phyloP scores from a whole-genome alignment of 2,888 invertebrate species.

The Mystacides longicornis region DNA sequence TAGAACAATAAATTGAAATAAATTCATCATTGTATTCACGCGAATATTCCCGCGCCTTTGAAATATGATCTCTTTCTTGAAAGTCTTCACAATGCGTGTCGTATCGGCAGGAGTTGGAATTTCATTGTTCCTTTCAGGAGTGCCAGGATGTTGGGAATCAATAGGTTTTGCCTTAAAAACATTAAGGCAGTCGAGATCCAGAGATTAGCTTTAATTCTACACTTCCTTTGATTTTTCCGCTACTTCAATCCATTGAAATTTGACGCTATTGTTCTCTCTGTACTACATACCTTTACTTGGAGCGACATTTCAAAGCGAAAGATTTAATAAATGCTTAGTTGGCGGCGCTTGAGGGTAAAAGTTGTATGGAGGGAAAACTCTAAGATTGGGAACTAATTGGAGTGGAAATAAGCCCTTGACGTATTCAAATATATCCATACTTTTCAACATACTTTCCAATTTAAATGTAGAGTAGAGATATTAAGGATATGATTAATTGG shows the following conservation, averaged over 20 bases:
- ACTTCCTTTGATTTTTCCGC: slow-evolving; percentile 15
- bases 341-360: background rate
- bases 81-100: too few relatives aligned
- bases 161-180: background rate
- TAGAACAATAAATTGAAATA: too few relatives aligned
- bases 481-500: too few relatives aligned
- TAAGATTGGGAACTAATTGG: background rate
- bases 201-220: slow-evolving; percentile 22
- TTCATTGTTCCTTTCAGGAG: background rate
- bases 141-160: background rate
- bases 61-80: too few relatives aligned
- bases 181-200: background rate
- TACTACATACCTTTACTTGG: slow-evolving; percentile 14
- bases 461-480: too few relatives aligned
- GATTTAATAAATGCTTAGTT: slow-evolving; percentile 23
- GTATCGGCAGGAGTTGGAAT: background rate
- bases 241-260: background rate
- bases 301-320: slow-evolving; percentile 20
- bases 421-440: background rate
- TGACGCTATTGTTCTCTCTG: background rate
- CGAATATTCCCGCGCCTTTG: too few relatives aligned
- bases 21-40: too few relatives aligned
- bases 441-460: too few relatives aligned
- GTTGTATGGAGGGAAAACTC: background rate
- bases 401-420: background rate